These are phyloP conservation scores for Rhodophaea formosa DNA, from an alignment of 2,888 invertebrate genomes.

Conservation along the genomic window DNA sequence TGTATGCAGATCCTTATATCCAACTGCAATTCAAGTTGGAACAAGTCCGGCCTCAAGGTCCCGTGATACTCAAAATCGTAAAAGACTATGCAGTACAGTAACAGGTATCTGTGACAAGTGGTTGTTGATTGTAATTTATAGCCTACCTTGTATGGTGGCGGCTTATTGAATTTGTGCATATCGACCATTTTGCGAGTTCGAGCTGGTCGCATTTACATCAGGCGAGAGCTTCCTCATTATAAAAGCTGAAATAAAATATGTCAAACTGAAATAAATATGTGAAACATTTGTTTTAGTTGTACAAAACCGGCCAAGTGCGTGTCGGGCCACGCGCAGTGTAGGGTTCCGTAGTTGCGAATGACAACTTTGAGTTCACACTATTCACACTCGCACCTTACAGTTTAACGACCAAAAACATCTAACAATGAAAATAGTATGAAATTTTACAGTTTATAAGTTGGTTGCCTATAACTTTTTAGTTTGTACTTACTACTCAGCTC, in stretches of 20 bases:
- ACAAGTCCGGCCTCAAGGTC: slow-evolving; percentile 8
- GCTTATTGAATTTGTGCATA: slow-evolving; percentile 7
- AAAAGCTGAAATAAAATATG: neutral
- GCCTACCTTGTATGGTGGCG: neutral
- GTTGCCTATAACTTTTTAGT: no score
- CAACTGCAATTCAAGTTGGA: slow-evolving; percentile 1
- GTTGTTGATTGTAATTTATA: slow-evolving; percentile 8
- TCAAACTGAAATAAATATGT: no score
- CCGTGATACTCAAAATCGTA: slow-evolving; percentile 4
- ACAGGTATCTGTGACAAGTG: slow-evolving; percentile 6
- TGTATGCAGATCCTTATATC: neutral
- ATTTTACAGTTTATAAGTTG: no score
- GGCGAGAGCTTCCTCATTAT: neutral
- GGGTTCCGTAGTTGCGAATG: no score
- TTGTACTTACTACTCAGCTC: no score
- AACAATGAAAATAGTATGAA: no score
- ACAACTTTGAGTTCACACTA: no score
- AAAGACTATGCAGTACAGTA: neutral
- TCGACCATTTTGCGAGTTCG: neutral
- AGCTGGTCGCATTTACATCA: neutral
- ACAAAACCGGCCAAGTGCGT: no score
- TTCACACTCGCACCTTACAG: no score
- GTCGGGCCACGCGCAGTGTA: no score
- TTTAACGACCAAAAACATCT: no score
- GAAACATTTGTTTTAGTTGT: no score